Base-by-base conservation (phyloP, 2,888 invertebrate species). In the Diplolepis rosae region DNA sequence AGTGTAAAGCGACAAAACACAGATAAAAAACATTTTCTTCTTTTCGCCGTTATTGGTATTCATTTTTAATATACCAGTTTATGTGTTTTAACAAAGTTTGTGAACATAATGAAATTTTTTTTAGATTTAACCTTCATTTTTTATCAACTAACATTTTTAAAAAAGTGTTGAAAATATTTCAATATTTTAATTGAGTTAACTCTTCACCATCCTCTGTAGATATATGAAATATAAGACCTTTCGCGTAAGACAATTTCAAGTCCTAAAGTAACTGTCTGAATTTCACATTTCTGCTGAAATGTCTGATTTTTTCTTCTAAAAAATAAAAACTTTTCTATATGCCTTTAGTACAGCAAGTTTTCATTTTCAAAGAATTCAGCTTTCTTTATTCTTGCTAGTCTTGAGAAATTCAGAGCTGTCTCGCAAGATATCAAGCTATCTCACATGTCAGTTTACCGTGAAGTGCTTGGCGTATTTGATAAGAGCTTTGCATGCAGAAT, bases 341-440 rank as follows among this genome's bases (percentile, higher is more conserved):
- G 70, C 72, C 68, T 66, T 69, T 69, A 68, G 54, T 42, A 61
- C 48, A 66, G 70, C 42, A 72, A 74, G 83, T 85, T 84, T 84
- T 80, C 83, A 85, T 84, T 84, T 84, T 83, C 79, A 84, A 83
- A 83, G 82, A 80, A 82, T 80, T 78, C 72, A 75, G 69, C 50
- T 45, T 52, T 67, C 48, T 56, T 66, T 66, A 66, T 61, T 52
- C 39, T 48, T 54, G 54, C 71, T 65, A 66, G 69, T 68, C 74
- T 78, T 85, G 84, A 86, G 82, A 85, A 86, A 87, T 86, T 86
- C 80, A 77, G 80, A 80, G 80, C 80, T 83, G 82, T 83, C 82
- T 75, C 73, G 74, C 70, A 71, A 73, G 79, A 80, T 80, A 80
- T 80, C 79, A 75, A 77, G 71, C 71, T 73, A 73, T 76, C 69